A percentile compares a stretch with the other conserved stretches of the same genome.
Evolutionary conservation across 2,113 vertebrate genomes (phyloP).

Genomic region (Oreocharis arfaki): DNA sequence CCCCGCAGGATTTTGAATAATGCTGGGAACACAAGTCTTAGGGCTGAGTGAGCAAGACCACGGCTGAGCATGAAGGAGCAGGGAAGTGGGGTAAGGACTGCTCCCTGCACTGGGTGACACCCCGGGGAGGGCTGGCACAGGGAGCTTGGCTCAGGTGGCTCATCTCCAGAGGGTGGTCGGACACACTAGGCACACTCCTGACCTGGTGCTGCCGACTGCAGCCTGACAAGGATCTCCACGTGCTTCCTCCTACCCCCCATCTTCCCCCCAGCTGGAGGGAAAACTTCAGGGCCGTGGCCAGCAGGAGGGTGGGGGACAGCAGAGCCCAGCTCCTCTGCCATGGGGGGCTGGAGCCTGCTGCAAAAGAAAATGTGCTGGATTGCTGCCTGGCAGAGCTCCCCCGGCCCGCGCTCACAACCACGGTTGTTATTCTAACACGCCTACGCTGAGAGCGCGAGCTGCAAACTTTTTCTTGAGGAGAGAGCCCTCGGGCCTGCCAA

Average conservation of each 20-base stretch:
- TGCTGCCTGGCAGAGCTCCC: background rate
- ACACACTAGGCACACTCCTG: background rate
- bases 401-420: accelerated
- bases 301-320: background rate
- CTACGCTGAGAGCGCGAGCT: accelerated
- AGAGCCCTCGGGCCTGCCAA: background rate
- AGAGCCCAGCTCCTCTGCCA: background rate
- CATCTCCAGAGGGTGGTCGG: background rate
- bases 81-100: background rate
- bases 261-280: background rate
- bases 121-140: accelerated
- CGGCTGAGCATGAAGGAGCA: background rate
- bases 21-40: accelerated
- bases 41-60: background rate
- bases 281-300: accelerated
- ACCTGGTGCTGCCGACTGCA: background rate
- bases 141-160: background rate
- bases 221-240: background rate
- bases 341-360: background rate
- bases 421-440: accelerated
- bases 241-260: background rate
- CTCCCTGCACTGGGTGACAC: accelerated
- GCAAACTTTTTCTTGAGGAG: background rate
- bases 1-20: background rate
- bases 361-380: background rate